Evolutionary conservation across 1,140 invertebrate species (phyloP).

Genomic region (Vanessa tameamea): DNA sequence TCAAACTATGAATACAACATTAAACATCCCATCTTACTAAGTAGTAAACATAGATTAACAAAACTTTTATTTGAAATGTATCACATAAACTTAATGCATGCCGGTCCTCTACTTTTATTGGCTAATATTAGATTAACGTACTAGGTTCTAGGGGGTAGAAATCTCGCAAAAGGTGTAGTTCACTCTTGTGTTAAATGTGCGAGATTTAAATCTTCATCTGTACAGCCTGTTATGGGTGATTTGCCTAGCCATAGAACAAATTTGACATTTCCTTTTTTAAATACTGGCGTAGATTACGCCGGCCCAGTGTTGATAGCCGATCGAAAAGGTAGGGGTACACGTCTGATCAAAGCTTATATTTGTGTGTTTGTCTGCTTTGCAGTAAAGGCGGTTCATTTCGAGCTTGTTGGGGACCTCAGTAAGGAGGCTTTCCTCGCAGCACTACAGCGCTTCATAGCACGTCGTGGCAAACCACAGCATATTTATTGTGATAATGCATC

Average conservation of each 20-base stretch:
- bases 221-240: constrained; percentile 14
- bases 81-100: no score
- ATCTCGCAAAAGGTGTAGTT: no score
- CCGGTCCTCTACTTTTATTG: no score
- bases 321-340: background rate
- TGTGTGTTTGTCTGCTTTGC: constrained; percentile 11
- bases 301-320: constrained; percentile 7
- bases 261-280: constrained; percentile 2
- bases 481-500: constrained; percentile 38
- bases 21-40: no score
- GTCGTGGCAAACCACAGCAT: constrained; percentile 21
- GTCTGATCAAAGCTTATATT: constrained; percentile 6
- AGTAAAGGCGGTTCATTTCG: constrained; percentile 8
- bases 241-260: constrained; percentile 4
- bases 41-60: no score
- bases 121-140: no score
- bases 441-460: constrained; percentile 5
- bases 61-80: no score
- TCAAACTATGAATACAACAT: no score
- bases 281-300: constrained; percentile 11
- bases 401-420: constrained; percentile 11
- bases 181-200: constrained; percentile 21
- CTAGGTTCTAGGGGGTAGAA: no score
- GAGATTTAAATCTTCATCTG: background rate
- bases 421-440: constrained; percentile 12